Percentiles rank a stretch among this genome's conserved stretches.
phyloP scores from a whole-genome alignment of 2,113 vertebrate genomes.

The Onychorhynchus coronatus region DNA sequence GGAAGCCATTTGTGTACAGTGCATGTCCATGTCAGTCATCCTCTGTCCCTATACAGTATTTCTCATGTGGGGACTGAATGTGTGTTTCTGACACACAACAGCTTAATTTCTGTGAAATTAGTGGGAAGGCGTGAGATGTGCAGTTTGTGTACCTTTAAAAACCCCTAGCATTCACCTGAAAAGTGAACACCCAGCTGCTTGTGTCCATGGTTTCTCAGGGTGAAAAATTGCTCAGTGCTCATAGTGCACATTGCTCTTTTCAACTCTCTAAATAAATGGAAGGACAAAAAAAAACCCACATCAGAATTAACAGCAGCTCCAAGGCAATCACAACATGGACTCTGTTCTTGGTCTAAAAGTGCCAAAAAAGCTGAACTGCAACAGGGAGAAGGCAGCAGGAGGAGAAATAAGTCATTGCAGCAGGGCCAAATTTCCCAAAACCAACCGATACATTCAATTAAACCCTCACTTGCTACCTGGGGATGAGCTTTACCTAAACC shows the following conservation, averaged over 20 bases:
- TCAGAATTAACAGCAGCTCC: conserved; percentile 30
- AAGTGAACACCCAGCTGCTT: neutral
- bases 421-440: conserved; percentile 45
- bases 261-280: neutral
- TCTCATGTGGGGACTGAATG: neutral
- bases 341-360: neutral
- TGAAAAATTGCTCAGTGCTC: neutral
- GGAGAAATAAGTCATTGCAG: conserved; percentile 22
- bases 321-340: neutral
- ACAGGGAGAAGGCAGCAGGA: neutral
- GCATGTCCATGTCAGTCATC: neutral
- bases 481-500: conserved; percentile 12
- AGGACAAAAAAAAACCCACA: neutral
- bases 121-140: neutral
- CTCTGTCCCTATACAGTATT: neutral
- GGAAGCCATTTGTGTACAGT: neutral
- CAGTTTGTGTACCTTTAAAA: neutral
- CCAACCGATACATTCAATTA: conserved; percentile 29
- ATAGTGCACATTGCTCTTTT: neutral
- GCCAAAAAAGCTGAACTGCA: neutral
- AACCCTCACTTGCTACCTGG: neutral
- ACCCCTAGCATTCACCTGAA: neutral
- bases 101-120: neutral
- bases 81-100: neutral
- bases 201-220: neutral